Conservation (phyloP, 1,140 invertebrate species). For the Papilio polyxenes region DNA sequence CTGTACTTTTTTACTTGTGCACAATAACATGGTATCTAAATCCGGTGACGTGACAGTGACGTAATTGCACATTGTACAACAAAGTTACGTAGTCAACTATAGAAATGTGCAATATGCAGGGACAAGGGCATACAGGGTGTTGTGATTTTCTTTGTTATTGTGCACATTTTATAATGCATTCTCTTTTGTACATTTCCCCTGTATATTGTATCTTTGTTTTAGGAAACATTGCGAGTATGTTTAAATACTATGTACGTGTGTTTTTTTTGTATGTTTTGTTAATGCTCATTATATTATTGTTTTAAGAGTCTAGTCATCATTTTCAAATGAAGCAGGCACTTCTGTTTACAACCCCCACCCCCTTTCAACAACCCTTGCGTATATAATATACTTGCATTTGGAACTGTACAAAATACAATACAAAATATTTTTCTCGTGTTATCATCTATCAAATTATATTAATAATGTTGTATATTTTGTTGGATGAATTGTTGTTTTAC, state of each 20-base stretch:
- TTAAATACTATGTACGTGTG: slow-evolving; percentile 56
- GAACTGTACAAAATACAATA: slow-evolving; percentile 26
- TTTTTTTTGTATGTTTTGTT: slow-evolving; percentile 67
- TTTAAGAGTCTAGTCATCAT: slow-evolving; percentile 79
- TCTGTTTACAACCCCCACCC: slow-evolving; percentile 28
- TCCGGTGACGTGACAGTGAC: background rate
- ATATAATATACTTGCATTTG: slow-evolving; percentile 17
- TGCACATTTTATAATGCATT: slow-evolving; percentile 1
- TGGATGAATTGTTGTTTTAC: slow-evolving; percentile 35
- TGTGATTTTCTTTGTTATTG: slow-evolving; percentile 42
- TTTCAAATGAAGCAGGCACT: slow-evolving; percentile 59
- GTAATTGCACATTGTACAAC: background rate
- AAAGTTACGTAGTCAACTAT: background rate
- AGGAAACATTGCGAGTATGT: slow-evolving; percentile 51
- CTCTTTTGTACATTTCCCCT: slow-evolving; percentile 19
- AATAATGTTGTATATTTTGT: slow-evolving; percentile 34
- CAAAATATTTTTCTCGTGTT: slow-evolving; percentile 43
- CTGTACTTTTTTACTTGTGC: background rate
- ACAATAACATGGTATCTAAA: slow-evolving; percentile 6
- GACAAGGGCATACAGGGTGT: background rate
- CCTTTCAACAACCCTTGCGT: background rate
- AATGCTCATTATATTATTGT: slow-evolving; percentile 77
- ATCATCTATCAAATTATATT: slow-evolving; percentile 53
- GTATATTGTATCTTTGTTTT: slow-evolving; percentile 33
- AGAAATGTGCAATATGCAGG: background rate